A percentile compares a stretch with the other conserved stretches of the same genome.
Conservation (phyloP, 2,888 invertebrate genomes). For the Carabus problematicus region DNA sequence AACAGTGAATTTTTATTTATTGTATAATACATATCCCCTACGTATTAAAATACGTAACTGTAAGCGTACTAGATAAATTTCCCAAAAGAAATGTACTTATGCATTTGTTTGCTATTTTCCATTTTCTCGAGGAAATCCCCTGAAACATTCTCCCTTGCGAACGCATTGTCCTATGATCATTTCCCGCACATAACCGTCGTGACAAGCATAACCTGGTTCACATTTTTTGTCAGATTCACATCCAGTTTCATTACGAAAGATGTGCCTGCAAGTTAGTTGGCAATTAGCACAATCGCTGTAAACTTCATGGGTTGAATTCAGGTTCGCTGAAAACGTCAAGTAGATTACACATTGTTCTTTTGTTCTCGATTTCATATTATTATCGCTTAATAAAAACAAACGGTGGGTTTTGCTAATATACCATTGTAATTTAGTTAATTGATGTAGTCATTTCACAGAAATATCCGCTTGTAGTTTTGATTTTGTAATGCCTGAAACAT, state of each 20-base stretch:
- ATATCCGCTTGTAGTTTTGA: no score
- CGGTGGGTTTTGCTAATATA: background rate
- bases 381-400: no score
- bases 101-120: background rate
- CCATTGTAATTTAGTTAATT: no score
- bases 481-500: no score
- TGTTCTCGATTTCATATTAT: no score
- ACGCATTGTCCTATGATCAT: conserved; percentile 3
- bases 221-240: background rate
- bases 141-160: conserved; percentile 8
- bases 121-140: background rate
- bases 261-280: conserved; percentile 15
- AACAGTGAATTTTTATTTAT: background rate
- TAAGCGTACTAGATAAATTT: background rate
- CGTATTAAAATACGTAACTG: background rate
- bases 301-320: conserved; percentile 17
- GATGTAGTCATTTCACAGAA: no score
- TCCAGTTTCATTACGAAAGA: background rate
- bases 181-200: conserved; percentile 2
- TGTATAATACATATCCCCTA: background rate
- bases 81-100: background rate
- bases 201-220: conserved; percentile 25
- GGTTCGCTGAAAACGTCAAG: conserved; percentile 2
- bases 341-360: no score
- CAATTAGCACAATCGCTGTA: conserved; percentile 22